Base-by-base conservation (phyloP, 64 coral and sea anemone genomes). In the Stichodactyla helianthus region DNA sequence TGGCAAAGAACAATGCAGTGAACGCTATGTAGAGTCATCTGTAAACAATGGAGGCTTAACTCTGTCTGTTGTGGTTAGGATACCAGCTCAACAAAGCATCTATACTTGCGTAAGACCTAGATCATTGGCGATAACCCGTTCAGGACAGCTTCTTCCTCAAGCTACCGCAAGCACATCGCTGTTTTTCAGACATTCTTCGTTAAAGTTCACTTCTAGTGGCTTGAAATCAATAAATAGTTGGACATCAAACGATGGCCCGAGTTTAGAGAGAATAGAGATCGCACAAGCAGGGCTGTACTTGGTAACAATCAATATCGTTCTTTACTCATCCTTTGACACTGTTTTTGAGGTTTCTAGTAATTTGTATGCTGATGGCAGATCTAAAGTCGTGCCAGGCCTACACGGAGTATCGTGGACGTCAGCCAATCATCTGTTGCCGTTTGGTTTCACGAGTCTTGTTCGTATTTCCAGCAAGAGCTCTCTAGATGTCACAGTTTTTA, bases 71-170 rank as follows among this genome's bases (percentile, higher is more conserved):
- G 15, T 53, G 2, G 78, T 81, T 19, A 52, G 12, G 20, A 19
- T 81, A 52, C 13, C 17, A 13, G 15, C 31, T 11, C n/a, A 81
- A 20, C 14, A 52, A 81, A 81, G 10, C 53, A 52, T 81, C 17
- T 20, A 51, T 12, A 52, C 78, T 51, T 81, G 78, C 14, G 35
- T 81, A 14, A 81, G 52, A 81, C 31, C 20, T n/a, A 18, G 12
- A 52, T 51, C 78, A 0, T 10, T 81, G 15, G 6, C 0, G 50
- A 16, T 81, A 18, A 74, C 50, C 19, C 83, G 83, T 9, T 84
- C 83, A 11, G 83, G 55, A 17, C 83, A 84, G 35, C 35, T 60
- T 84, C 83, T 84, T 31, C 83, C 83, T 20, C 44, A 55, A 35
- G 83, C 83, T 16, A 44, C 19, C 0, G 83, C 44, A 50, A 84